These are phyloP conservation scores for Clarias batrachus DNA, from an alignment of 2,113 vertebrate species.

Conservation along the genomic window DNA sequence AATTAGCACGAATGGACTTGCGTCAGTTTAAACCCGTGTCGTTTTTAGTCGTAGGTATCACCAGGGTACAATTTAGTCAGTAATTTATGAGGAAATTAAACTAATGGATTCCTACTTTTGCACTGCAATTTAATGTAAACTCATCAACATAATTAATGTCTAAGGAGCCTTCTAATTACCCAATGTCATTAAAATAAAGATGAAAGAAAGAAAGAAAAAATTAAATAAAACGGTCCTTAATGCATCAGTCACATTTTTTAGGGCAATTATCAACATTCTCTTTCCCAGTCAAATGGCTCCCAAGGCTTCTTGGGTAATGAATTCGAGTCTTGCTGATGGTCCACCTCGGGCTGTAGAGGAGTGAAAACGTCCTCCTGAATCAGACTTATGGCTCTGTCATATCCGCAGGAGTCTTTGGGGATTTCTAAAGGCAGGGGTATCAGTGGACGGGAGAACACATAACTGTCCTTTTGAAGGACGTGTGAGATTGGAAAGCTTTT, in stretches of 20 bases:
- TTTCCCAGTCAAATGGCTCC: constrained; percentile 28
- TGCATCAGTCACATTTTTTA: constrained; percentile 23
- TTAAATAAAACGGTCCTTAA: neutral
- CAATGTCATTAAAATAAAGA: neutral
- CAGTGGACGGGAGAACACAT: neutral
- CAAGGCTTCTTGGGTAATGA: constrained; percentile 65
- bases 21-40: neutral
- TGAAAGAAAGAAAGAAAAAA: neutral
- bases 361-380: constrained; percentile 65
- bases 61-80: neutral
- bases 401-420: constrained; percentile 51
- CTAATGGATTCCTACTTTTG: neutral
- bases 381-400: constrained; percentile 60
- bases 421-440: constrained; percentile 3
- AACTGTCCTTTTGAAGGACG: constrained; percentile 44
- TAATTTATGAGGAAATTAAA: constrained; percentile 26
- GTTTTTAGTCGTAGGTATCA: neutral
- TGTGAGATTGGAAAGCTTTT: constrained; percentile 39
- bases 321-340: constrained; percentile 65
- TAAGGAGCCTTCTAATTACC: constrained; percentile 19
- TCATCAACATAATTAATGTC: constrained; percentile 21
- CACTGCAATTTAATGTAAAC: neutral
- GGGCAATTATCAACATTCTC: constrained; percentile 36
- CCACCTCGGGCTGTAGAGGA: constrained; percentile 49
- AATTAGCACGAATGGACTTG: neutral